These are phyloP conservation scores for Sula dactylatra DNA, from an alignment of 2,113 vertebrate genomes.

Conservation along the genomic window DNA sequence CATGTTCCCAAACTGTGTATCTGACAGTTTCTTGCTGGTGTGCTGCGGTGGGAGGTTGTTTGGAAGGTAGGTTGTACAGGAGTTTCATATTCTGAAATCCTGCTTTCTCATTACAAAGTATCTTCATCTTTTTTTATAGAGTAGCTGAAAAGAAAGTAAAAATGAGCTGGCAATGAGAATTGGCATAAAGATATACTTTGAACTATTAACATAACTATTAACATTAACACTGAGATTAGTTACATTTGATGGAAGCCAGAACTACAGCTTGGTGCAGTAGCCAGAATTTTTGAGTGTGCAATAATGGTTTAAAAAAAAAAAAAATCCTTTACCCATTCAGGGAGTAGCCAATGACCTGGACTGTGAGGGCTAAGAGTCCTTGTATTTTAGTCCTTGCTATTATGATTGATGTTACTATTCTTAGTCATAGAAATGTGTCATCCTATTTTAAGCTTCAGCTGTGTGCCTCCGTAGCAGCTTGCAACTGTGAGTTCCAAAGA, in stretches of 20 bases:
- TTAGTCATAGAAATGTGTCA: neutral
- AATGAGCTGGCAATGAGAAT: neutral
- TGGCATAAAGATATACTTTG: neutral
- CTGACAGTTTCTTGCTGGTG: neutral
- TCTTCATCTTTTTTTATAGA: neutral
- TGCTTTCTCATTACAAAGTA: neutral
- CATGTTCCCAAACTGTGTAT: neutral
- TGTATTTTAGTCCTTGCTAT: neutral
- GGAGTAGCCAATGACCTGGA: neutral
- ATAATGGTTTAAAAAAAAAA: neutral
- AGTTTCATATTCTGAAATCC: neutral
- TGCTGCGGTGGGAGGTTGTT: neutral
- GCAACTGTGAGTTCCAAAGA: neutral
- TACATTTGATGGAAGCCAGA: neutral
- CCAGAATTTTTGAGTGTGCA: neutral
- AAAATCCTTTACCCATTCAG: neutral
- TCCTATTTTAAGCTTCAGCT: neutral
- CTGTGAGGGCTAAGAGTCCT: neutral
- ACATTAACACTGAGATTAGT: neutral
- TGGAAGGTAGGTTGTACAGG: neutral
- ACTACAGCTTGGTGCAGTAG: neutral
- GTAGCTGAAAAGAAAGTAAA: neutral
- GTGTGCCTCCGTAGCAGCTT: neutral
- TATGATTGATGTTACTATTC: neutral
- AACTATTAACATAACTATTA: too few species aligned